Base-by-base conservation (phyloP, 2,888 invertebrate genomes). In the Andricus curvator region DNA sequence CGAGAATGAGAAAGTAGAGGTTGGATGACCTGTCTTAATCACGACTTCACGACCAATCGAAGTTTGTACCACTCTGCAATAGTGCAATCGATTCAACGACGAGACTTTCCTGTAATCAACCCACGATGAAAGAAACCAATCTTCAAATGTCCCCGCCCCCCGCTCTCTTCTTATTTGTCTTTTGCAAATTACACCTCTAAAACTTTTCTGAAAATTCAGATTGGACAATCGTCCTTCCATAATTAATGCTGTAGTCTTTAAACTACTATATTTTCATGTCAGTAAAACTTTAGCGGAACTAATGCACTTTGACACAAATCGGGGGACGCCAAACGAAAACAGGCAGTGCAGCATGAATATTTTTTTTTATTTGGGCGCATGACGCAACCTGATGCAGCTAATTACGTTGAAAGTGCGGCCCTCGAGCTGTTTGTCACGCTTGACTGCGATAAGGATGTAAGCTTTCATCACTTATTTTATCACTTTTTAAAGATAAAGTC, bases 31-130 rank as follows among this genome's bases (percentile, higher is more conserved):
- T 67, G 37, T 67, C 67, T 67, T 67, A 67, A 67, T 41, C 67
- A 67, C 41, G 41, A 67, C 67, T 41, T 67, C 67, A 41, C 41
- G 67, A 67, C 67, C 67, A 41, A 67, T 67, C 41, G 37, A 67
- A 67, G 67, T 67, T 67, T 67, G 37, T 67, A n/a, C 67, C 67
- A 67, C 67, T 67, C 67, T 67, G 67, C 67, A 67, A 67, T 67
- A 37, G 41, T 41, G 22, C 67, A 41, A 67, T 67, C 41, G 41
- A 67, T 67, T 20, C 41, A 41, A 41, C 41, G 41, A 67, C 41
- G 22, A 41, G n/a, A 41, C 41, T 41, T n/a, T 66, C 13, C 37
- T 41, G 37, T 41, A 67, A 67, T 67, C 67, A 67, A 67, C 37
- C 41, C 33, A n/a, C 67, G 41, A 67, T 67, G 67, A 67, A 67